These are phyloP conservation scores for Montipora efflorescens DNA, from an alignment of 64 coral and sea anemone genomes.

Conservation along the genomic window DNA sequence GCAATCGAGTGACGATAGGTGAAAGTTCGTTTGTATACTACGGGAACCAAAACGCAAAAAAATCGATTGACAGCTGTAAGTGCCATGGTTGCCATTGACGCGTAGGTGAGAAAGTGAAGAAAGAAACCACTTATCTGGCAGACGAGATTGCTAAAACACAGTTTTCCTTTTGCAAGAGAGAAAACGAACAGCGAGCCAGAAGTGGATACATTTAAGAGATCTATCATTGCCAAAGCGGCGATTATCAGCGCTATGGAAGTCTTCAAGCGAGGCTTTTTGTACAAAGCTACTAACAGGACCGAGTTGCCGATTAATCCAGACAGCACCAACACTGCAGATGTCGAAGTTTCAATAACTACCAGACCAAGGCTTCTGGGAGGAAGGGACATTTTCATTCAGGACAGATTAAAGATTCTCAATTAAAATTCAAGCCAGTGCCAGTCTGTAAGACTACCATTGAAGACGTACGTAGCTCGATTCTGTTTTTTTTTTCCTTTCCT, in stretches of 20 bases:
- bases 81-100: slow-evolving; percentile 22
- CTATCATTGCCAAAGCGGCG: slow-evolving; percentile 27
- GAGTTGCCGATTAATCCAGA: no score
- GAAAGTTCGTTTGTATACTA: slow-evolving; percentile 23
- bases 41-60: neutral
- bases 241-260: slow-evolving; percentile 4
- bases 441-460: no score
- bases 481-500: no score
- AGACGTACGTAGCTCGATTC: no score
- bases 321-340: no score
- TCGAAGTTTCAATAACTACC: no score
- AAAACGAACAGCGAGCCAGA: neutral
- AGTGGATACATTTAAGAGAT: slow-evolving; percentile 11
- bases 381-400: no score
- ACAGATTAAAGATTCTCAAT: no score
- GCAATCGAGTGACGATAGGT: slow-evolving; percentile 14
- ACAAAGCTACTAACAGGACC: no score
- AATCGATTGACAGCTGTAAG: slow-evolving; percentile 30
- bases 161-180: neutral
- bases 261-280: neutral
- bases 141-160: neutral
- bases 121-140: slow-evolving; percentile 15
- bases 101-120: slow-evolving; percentile 1
- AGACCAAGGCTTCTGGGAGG: no score
- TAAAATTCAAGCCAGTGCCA: no score